phyloP scores from a whole-genome alignment of 1,140 invertebrate species.

The Drosophila tsacasi region DNA sequence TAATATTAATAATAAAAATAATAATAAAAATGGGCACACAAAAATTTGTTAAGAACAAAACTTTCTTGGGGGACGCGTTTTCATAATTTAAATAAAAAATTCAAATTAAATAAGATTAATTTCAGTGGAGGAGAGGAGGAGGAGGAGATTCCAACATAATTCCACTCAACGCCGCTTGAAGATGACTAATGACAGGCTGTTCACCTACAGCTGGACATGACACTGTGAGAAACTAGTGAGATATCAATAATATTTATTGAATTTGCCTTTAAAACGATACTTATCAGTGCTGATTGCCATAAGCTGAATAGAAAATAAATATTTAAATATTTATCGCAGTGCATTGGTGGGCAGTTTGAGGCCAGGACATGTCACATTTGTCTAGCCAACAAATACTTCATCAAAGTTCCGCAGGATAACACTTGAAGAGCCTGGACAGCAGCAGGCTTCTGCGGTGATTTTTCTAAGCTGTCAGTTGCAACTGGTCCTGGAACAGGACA shows the following conservation, averaged over 20 bases:
- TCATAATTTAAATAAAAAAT: slow-evolving; percentile 79
- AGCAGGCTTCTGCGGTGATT: slow-evolving; percentile 63
- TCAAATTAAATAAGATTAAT: slow-evolving; percentile 83
- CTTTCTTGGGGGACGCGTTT: slow-evolving; percentile 57
- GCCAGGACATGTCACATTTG: slow-evolving; percentile 73
- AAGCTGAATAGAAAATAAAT: neutral
- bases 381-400: slow-evolving; percentile 68
- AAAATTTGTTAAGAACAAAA: slow-evolving; percentile 50
- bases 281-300: neutral
- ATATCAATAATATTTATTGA: neutral
- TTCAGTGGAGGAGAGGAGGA: slow-evolving; percentile 21
- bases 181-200: slow-evolving; percentile 76
- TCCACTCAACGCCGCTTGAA: slow-evolving; percentile 81
- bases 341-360: neutral
- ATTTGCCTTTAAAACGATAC: neutral
- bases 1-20: slow-evolving; percentile 73
- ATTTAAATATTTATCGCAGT: neutral
- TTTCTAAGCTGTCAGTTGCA: slow-evolving; percentile 81
- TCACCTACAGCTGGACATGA: slow-evolving; percentile 6
- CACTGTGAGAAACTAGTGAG: neutral
- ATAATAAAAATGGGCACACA: neutral
- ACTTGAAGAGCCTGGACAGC: slow-evolving; percentile 17
- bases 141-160: slow-evolving; percentile 55
- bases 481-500: slow-evolving; percentile 57
- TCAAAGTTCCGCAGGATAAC: slow-evolving; percentile 49